Conservation (phyloP, 2,797 vertebrate species). For the Pempheris klunzingeri region DNA sequence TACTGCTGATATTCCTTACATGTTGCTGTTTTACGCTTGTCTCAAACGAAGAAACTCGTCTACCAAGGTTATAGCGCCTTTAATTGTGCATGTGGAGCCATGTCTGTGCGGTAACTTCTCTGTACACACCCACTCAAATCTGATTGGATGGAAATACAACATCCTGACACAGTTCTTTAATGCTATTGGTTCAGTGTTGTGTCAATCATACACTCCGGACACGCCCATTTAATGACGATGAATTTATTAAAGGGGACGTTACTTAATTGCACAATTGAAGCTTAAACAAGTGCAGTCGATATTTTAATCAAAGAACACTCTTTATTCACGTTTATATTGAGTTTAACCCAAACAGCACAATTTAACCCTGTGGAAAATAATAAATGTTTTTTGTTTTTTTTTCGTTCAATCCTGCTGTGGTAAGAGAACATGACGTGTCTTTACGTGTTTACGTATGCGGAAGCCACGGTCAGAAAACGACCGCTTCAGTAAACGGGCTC, state of each 20-base stretch:
- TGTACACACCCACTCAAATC: not conserved
- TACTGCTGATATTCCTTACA: constrained; percentile 74
- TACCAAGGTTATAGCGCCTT: constrained; percentile 64
- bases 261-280: not conserved
- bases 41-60: constrained; percentile 22
- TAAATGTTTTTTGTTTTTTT: not conserved
- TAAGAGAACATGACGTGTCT: constrained; percentile 60
- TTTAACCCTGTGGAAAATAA: not conserved
- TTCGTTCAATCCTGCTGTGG: not conserved
- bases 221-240: not conserved
- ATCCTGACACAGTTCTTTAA: not conserved
- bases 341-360: accelerated
- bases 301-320: accelerated
- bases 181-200: constrained; percentile 66
- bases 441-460: constrained; percentile 86
- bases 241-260: constrained; percentile 65
- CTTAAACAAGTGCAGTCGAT: not conserved
- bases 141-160: constrained; percentile 59
- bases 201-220: constrained; percentile 34
- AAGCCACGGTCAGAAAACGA: constrained; percentile 75
- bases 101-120: not conserved
- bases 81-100: constrained; percentile 48
- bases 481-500: constrained; percentile 77
- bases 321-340: accelerated
- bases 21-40: constrained; percentile 50